Percentiles rank a stretch among this genome's conserved stretches.
Evolutionary conservation across 2,113 vertebrate species (phyloP).

Genomic region (Bucco capensis): DNA sequence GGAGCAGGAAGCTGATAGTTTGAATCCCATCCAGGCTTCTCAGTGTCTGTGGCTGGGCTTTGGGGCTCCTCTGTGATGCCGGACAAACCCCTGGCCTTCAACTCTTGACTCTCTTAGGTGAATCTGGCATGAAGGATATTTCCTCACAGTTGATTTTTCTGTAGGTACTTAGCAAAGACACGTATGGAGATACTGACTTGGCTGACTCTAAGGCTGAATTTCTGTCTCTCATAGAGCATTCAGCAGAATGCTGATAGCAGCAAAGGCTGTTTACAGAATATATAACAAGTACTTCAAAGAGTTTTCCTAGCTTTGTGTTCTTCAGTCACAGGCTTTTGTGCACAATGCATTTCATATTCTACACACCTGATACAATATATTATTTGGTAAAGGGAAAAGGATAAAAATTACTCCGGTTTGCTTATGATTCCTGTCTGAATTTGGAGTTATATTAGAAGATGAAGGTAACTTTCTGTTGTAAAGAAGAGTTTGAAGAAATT

Average conservation of each 20-base stretch:
- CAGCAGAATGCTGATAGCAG: constrained; percentile 54
- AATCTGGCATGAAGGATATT: not conserved
- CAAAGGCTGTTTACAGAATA: constrained; percentile 57
- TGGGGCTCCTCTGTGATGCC: not conserved
- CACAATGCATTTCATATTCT: constrained; percentile 40
- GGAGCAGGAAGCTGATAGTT: not conserved
- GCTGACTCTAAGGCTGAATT: not conserved
- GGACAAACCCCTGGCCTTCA: not conserved
- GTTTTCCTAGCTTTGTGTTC: constrained; percentile 45
- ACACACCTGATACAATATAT: constrained; percentile 14
- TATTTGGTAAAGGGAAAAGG: not conserved
- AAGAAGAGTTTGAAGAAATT: not conserved
- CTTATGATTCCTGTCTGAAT: not conserved
- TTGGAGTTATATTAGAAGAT: not conserved
- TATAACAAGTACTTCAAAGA: constrained; percentile 55
- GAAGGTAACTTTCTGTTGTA: not conserved
- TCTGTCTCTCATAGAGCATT: not conserved
- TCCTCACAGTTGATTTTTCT: not conserved
- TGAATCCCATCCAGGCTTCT: not conserved
- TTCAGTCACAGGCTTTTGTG: constrained; percentile 31
- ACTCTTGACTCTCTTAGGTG: not conserved
- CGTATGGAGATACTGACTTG: not conserved
- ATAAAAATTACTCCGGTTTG: constrained; percentile 10
- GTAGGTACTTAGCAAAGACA: not conserved
- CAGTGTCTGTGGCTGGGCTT: not conserved